Evolutionary conservation across 2,888 invertebrate species (phyloP).

Genomic region (Quadroppia sp.): DNA sequence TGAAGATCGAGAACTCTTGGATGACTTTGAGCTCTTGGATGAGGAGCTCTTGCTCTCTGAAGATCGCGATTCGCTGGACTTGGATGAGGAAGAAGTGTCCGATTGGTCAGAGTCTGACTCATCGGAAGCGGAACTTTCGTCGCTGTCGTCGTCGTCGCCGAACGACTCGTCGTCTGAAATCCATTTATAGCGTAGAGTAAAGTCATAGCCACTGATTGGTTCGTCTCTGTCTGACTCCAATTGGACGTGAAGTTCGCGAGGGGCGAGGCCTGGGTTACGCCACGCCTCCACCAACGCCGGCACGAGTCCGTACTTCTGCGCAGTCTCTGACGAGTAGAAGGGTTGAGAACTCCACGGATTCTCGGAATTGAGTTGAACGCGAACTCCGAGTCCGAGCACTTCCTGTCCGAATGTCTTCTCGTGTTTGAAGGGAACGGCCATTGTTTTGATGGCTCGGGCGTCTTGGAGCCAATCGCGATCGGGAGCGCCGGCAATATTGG

Average conservation of each 20-base stretch:
- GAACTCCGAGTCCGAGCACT: conserved; percentile 32
- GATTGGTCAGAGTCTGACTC: conserved; percentile 35
- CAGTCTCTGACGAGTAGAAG: conserved; percentile 11
- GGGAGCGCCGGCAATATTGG: conserved; percentile 40
- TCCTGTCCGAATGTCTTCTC: conserved; percentile 29
- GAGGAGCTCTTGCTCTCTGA: conserved; percentile 18
- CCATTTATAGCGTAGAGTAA: conserved; percentile 39
- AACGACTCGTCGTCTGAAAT: conserved; percentile 15
- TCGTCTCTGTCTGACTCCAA: conserved; percentile 38
- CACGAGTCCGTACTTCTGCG: conserved; percentile 29
- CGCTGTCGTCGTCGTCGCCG: conserved; percentile 13
- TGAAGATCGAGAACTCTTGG: background rate
- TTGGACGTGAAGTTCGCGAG: conserved; percentile 39
- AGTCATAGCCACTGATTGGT: conserved; percentile 37
- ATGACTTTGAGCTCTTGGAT: background rate
- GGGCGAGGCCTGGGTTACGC: conserved; percentile 28
- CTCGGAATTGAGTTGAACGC: conserved; percentile 39
- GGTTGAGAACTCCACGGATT: conserved; percentile 24
- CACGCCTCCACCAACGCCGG: conserved; percentile 29
- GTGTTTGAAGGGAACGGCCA: conserved; percentile 38
- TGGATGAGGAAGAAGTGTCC: background rate
- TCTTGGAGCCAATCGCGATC: conserved; percentile 39
- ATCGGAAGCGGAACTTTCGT: background rate
- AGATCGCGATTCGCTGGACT: too few relatives aligned
- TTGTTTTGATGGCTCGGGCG: background rate